Evolutionary conservation across 1,140 invertebrate genomes (phyloP).

Genomic region (Papilio xuthus): DNA sequence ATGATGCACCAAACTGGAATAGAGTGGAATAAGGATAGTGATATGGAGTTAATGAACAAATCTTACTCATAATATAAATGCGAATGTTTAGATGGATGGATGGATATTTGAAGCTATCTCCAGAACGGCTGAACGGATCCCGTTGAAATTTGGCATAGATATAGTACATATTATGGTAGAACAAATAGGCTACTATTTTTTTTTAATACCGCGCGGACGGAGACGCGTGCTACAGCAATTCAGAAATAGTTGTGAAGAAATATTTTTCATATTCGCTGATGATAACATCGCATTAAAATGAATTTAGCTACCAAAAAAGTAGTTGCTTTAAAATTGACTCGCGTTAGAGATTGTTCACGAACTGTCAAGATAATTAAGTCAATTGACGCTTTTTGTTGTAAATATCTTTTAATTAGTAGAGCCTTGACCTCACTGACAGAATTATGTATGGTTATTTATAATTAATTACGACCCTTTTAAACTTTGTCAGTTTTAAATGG

Average conservation of each 20-base stretch:
- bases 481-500: conserved; percentile 30
- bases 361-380: conserved; percentile 37
- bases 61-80: no score
- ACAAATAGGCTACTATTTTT: no score
- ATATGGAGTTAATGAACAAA: no score
- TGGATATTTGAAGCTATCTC: no score
- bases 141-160: no score
- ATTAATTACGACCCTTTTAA: conserved; percentile 33
- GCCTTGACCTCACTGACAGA: conserved; percentile 33
- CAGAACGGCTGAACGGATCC: no score
- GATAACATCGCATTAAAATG: not conserved
- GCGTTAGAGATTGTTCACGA: conserved; percentile 33
- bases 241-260: not conserved
- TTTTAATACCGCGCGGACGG: no score
- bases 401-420: conserved; percentile 34
- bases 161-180: no score
- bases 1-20: no score
- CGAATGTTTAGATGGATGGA: no score
- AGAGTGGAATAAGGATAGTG: no score
- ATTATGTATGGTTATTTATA: conserved; percentile 37
- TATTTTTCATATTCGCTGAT: not conserved
- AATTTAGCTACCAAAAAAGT: conserved; percentile 6
- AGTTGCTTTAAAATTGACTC: conserved; percentile 26
- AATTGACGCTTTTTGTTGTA: conserved; percentile 31
- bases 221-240: no score